A percentile compares a stretch with the other conserved stretches of the same genome.
phyloP scores from a whole-genome alignment of 2,888 invertebrate genomes.

The Desoria tigrina region DNA sequence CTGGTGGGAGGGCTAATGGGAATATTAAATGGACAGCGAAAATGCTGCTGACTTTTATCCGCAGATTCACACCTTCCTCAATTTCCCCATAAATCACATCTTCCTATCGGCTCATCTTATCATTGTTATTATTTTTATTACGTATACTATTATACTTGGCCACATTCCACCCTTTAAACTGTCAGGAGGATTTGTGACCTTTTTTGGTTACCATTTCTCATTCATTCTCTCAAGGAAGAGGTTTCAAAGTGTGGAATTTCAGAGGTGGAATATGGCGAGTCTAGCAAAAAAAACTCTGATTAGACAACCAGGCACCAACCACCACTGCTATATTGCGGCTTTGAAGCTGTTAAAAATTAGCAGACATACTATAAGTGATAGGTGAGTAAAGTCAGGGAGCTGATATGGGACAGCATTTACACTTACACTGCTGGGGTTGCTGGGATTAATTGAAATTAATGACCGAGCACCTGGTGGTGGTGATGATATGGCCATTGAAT shows the following conservation, averaged over 20 bases:
- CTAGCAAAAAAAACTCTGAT: too few relatives aligned
- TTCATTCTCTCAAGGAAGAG: too few relatives aligned
- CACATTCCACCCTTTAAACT: too few relatives aligned
- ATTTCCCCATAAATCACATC: not conserved
- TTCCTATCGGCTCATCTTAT: not conserved
- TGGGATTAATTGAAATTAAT: slow-evolving; percentile 8
- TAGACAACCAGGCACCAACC: too few relatives aligned
- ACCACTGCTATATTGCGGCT: too few relatives aligned
- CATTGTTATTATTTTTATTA: not conserved
- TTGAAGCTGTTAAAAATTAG: too few relatives aligned
- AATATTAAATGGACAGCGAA: not conserved
- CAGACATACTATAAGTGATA: not conserved
- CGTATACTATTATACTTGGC: too few relatives aligned
- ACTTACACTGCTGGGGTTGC: slow-evolving; percentile 1
- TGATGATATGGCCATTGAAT: not conserved
- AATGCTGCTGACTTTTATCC: slow-evolving; percentile 2
- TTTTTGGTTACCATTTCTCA: too few relatives aligned
- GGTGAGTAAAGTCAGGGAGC: slow-evolving; percentile 4
- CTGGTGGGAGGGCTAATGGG: not conserved
- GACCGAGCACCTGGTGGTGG: not conserved
- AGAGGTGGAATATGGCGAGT: too few relatives aligned
- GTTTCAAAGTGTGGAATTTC: too few relatives aligned
- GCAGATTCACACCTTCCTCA: slow-evolving; percentile 8
- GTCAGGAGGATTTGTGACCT: too few relatives aligned
- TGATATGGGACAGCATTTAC: not conserved